Base-by-base conservation (phyloP, 2,797 vertebrate species). In the Lithobates pipiens region DNA sequence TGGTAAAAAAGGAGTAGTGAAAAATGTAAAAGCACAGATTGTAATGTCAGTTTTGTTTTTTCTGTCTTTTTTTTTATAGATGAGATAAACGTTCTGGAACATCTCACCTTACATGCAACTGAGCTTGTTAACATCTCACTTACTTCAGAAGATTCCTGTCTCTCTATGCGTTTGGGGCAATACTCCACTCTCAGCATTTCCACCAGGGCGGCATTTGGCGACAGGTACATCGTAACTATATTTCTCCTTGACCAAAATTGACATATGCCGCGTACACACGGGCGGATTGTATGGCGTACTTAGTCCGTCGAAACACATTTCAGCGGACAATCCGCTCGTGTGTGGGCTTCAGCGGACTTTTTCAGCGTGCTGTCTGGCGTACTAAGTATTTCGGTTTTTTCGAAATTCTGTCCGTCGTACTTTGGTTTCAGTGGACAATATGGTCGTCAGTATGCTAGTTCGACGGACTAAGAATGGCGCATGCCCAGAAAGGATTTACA, bases 101-200 rank as follows among this genome's bases (percentile, higher is more conserved):
- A 94, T 86, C 90, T 98, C 25, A 92, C 89, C 3, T 87, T 88
- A 18, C 90, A 89, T 0, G 85, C 92, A 0, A 92, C 89, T 2
- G 92, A 93, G 84, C 91, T 90, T 87, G 94, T 89, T 70, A 96
- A 97, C 6, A 63, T 95, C 77, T 96, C 96, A 15, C 74, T 96
- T 46, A 82, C 90, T 1, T 77, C 91, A 5, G 92, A 91, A 34
- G 67, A 87, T 76, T 88, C 88, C 80, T 98, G 96, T 92, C 94
- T 92, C 2, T 69, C 93, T 3, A 91, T 97, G 9, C 93, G 94
- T 86, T 88, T 97, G 0, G 96, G 96, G 42, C 96, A 96, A 89
- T 97, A 97, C 0, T 95, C 97, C 0, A 97, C 96, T 7, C 91
- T 97, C 88, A 91, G 90, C 85, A 89, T 97, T 11, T 93, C 96